Evolutionary conservation across 2,113 vertebrate genomes (phyloP).

Genomic region (Leptobrachium ailaonicum): DNA sequence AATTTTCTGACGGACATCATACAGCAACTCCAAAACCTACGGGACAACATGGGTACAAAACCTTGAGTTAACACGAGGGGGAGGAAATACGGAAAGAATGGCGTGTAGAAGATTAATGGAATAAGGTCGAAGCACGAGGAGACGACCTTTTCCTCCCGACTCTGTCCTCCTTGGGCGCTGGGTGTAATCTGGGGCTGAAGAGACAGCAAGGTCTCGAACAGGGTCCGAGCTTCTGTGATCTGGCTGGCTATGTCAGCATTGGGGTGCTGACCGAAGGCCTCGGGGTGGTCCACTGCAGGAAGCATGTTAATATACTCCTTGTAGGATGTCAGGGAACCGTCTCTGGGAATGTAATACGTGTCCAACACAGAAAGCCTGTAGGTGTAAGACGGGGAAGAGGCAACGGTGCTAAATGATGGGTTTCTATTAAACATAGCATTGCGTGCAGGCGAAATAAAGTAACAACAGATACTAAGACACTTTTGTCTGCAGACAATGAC

Average conservation of each 20-base stretch:
- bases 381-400: not conserved
- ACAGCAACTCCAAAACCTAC: conserved; percentile 79
- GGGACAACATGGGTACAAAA: not conserved
- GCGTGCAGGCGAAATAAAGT: not conserved
- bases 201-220: conserved; percentile 85
- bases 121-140: not conserved
- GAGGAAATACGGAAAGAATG: not conserved
- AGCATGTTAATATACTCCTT: conserved; percentile 72
- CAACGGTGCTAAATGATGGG: not conserved
- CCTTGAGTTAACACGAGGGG: not conserved
- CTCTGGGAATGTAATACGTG: conserved; percentile 76
- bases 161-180: conserved; percentile 57
- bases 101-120: not conserved
- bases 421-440: no score
- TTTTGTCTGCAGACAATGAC: no score
- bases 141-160: conserved; percentile 77
- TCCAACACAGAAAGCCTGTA: conserved; percentile 73
- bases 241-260: conserved; percentile 84
- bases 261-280: conserved; percentile 85
- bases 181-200: conserved; percentile 80
- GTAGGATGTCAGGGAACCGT: conserved; percentile 72
- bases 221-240: conserved; percentile 76
- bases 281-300: conserved; percentile 75
- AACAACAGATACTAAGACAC: not conserved
- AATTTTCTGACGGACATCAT: conserved; percentile 75